Percentiles rank a stretch among this genome's conserved stretches.
Evolutionary conservation across 2,113 vertebrate genomes (phyloP).

Genomic region (Ceyx melanurus): DNA sequence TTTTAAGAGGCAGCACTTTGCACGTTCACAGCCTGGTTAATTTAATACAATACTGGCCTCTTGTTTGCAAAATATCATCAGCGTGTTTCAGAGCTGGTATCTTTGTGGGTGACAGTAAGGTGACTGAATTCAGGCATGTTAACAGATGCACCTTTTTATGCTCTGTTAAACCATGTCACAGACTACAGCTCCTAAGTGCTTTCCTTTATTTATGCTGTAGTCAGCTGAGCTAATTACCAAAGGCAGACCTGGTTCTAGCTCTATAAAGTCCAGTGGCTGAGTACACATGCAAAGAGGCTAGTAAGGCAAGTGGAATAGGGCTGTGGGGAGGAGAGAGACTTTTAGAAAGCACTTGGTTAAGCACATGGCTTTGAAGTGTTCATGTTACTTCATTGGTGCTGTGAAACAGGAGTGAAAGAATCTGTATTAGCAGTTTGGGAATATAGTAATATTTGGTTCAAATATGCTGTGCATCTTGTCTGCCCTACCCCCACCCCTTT

Average conservation of each 20-base stretch:
- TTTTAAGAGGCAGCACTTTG: slow-evolving; percentile 72
- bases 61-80: slow-evolving; percentile 70
- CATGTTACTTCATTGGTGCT: not conserved
- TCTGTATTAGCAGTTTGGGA: not conserved
- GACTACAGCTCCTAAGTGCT: slow-evolving; percentile 71
- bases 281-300: not conserved
- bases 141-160: slow-evolving; percentile 78
- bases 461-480: not conserved
- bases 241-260: slow-evolving; percentile 69
- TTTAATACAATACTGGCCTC: slow-evolving; percentile 71
- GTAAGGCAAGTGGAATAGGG: not conserved
- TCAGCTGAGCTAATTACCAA: slow-evolving; percentile 76
- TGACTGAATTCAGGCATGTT: slow-evolving; percentile 67
- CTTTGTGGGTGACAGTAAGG: slow-evolving; percentile 72
- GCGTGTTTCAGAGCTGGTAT: slow-evolving; percentile 61
- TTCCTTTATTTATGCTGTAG: slow-evolving; percentile 73
- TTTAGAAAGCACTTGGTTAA: not conserved
- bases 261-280: slow-evolving; percentile 38
- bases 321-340: not conserved
- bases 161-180: slow-evolving; percentile 78
- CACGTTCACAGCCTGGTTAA: slow-evolving; percentile 66
- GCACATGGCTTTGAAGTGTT: not conserved
- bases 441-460: not conserved
- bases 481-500: accelerated
- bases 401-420: too few relatives aligned